These are phyloP conservation scores for Sesia apiformis DNA, from an alignment of 2,888 invertebrate genomes.

Conservation along the genomic window DNA sequence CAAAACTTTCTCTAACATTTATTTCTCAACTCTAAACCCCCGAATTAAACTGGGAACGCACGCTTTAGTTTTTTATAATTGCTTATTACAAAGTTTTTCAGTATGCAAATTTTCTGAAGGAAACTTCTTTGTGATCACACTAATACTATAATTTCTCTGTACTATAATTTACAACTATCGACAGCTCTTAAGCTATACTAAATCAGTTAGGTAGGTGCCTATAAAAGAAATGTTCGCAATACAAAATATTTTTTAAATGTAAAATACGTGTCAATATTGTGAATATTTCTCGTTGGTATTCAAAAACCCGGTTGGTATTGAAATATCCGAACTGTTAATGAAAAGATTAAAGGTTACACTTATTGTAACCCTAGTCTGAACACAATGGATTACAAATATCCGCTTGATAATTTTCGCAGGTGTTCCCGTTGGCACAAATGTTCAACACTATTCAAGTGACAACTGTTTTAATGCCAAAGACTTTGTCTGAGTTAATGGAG, in stretches of 20 bases:
- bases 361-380: too few species aligned
- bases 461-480: conserved; percentile 69
- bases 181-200: background rate
- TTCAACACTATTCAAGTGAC: conserved; percentile 81
- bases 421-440: conserved; percentile 84
- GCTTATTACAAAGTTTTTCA: too few species aligned
- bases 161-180: background rate
- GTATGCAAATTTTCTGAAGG: too few species aligned
- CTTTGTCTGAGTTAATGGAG: conserved; percentile 72
- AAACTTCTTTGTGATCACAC: too few species aligned
- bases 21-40: background rate
- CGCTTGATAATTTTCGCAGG: conserved; percentile 49
- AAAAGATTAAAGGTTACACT: too few species aligned
- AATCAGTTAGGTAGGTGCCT: background rate
- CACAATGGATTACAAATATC: background rate
- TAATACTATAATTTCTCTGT: too few species aligned
- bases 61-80: background rate
- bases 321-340: too few species aligned
- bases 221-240: too few species aligned
- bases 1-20: background rate
- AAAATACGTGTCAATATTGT: too few species aligned
- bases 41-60: background rate
- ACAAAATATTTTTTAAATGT: too few species aligned
- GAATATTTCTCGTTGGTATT: too few species aligned
- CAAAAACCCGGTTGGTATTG: too few species aligned